Evolutionary conservation across 1,140 invertebrate genomes (phyloP), one percentile per base, ranked within the genome.

Genomic region (Drosophila repleta): DNA sequence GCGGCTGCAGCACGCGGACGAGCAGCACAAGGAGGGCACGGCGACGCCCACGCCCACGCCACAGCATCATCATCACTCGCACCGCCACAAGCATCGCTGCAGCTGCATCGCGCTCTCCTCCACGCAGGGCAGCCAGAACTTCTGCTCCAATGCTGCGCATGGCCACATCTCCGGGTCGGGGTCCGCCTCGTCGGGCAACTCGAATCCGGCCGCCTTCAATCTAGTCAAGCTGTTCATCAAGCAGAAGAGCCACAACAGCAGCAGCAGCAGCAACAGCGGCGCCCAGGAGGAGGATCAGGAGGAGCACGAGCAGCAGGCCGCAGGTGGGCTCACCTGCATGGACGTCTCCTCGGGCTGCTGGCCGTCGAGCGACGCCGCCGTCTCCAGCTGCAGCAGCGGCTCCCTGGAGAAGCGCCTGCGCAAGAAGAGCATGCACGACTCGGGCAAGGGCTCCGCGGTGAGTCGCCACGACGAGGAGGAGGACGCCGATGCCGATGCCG

Each of bases 151-250:
- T 4, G 48, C 70, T 5, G 39, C 69, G 10, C 63, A 67, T 4
- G 26, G 60, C 1, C 76, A 76, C 52, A 90, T 90, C 52, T 90
- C 90, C 7, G 88, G 89, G 5, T 90, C 89, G 6, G 79, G 32
- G 1, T 35, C 32, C 11, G 32, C 90, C 39, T 91, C 90, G n/a
- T 91, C 90, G 29, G 87, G 83, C 45, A 90, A 88, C 51, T 85
- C 79, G 48, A 92, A 92, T 85, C 90, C 87, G 74, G 91, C 91
- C 52, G 91, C 91, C 13, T 95, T 97, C 84, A 97, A 95, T 92
- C 93, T 97, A 74, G 95, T 97, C n/a, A 96, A 96, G 91, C 92
- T 97, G 39, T 97, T 97, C 87, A 97, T 97, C 93, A 97, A 97
- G 91, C 96, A 97, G 87, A 97, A 96, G 90, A 97, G 96, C 88